Evolutionary conservation across 1,140 invertebrate genomes (phyloP), one percentile per base, ranked within the genome.

Genomic region (Cecropterus lyciades): DNA sequence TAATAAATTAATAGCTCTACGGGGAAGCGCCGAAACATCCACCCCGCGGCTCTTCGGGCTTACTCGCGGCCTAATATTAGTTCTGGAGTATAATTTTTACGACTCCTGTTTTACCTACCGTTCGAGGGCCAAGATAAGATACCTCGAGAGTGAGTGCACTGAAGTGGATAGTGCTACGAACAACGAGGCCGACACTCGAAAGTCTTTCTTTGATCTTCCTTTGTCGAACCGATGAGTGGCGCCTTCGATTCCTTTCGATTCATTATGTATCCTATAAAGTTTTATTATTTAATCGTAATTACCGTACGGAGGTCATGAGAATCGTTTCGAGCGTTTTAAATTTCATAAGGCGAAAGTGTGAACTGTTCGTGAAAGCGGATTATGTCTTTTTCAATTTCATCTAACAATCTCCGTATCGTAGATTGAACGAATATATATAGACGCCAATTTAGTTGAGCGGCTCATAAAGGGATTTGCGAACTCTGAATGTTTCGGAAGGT

Each of bases 11-110:
- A 89, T 85, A 80, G 75, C 66, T 37, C 69, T 17, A 13, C 72
- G 67, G 67, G 69, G 68, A 73, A 73, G 68, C 69, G 70, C 68
- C 68, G 27, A 67, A 72, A 70, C 71, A 66, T 74, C 65, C 71
- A 74, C 57, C 73, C 72, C 59, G 70, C 70, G 63, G 72, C 65
- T 65, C 57, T 64, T 43, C 63, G 49, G 65, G 70, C 53, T 70
- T 82, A 82, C 85, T 89, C 79, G 77, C 67, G 59, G 40, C 67
- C 70, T 73, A 75, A 77, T 70, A 80, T 79, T 80, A 60, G 52
- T 84, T 80, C 78, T 86, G 67, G 70, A 87, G 83, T 82, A 79
- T 87, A 86, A 89, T 80, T 89, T 89, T 91, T 87, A 89, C 78
- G 86, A 84, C 79, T 84, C 77, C 80, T 81, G 84, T 87, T 86